A percentile compares a stretch with the other conserved stretches of the same genome.
Conservation (phyloP, 2,113 vertebrate genomes). For the Onychostruthus taczanowskii region DNA sequence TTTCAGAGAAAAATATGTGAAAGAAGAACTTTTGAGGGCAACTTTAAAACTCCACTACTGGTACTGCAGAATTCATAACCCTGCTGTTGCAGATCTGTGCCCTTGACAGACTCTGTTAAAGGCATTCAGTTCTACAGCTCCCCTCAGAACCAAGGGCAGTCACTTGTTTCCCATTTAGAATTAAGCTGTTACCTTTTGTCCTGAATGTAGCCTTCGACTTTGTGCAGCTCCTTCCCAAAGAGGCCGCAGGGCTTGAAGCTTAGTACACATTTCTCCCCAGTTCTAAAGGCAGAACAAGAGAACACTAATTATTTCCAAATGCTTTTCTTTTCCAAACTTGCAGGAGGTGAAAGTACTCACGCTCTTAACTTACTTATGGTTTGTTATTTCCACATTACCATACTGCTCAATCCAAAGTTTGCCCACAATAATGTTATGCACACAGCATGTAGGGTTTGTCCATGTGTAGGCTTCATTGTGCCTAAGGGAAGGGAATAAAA, state of each 20-base stretch:
- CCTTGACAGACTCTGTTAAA: not conserved
- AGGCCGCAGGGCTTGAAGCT: slow-evolving; percentile 95
- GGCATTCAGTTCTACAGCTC: not conserved
- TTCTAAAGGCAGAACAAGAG: slow-evolving; percentile 76
- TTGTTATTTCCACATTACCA: slow-evolving; percentile 93
- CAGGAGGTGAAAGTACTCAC: not conserved
- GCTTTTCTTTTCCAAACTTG: not conserved
- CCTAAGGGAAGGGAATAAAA: slow-evolving; percentile 62
- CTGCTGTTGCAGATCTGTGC: not conserved
- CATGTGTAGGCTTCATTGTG: slow-evolving; percentile 95
- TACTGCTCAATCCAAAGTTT: slow-evolving; percentile 99
- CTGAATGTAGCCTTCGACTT: slow-evolving; percentile 96
- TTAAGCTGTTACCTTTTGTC: slow-evolving; percentile 88
- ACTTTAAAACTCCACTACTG: not conserved
- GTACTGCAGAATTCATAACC: not conserved
- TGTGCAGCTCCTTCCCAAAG: slow-evolving; percentile 97
- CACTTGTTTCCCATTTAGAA: not conserved
- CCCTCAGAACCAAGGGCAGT: not conserved
- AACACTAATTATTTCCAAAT: not conserved
- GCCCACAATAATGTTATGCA: slow-evolving; percentile 97
- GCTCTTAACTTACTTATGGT: slow-evolving; percentile 87
- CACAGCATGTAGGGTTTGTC: slow-evolving; percentile 96
- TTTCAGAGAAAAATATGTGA: not conserved
- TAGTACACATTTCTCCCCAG: slow-evolving; percentile 91
- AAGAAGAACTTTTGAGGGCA: not conserved